These are phyloP conservation scores for Lamprotornis superbus DNA, from an alignment of 2,113 vertebrate species.

Conservation along the genomic window DNA sequence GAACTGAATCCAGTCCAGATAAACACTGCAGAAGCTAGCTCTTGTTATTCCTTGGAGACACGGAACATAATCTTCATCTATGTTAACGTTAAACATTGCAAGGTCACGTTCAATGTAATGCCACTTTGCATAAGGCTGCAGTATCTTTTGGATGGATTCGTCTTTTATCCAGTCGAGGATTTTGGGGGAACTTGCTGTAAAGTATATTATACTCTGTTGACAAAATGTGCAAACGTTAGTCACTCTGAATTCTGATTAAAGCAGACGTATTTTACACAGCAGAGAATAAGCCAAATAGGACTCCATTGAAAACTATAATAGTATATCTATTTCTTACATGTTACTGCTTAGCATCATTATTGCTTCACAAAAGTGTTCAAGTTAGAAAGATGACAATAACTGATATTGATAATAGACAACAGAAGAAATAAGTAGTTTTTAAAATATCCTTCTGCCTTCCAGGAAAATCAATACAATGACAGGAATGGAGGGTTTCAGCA, in stretches of 20 bases:
- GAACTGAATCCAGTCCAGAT: conserved; percentile 96
- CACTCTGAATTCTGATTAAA: not conserved
- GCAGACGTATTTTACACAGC: not conserved
- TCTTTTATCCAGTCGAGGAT: conserved; percentile 89
- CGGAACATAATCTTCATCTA: conserved; percentile 95
- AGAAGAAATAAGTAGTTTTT: not conserved
- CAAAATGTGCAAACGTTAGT: not conserved
- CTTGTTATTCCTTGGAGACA: conserved; percentile 96
- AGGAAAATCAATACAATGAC: not conserved
- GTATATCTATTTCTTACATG: not conserved
- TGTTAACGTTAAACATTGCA: conserved; percentile 91
- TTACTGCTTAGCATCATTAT: not conserved
- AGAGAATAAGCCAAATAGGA: not conserved
- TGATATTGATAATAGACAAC: not conserved
- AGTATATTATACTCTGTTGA: conserved; percentile 94
- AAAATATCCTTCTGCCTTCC: not conserved
- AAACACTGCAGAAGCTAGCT: conserved; percentile 95
- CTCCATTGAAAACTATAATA: not conserved
- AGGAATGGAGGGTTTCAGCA: not conserved
- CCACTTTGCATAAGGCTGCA: conserved; percentile 95
- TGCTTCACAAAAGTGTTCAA: not conserved
- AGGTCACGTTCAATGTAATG: conserved; percentile 96
- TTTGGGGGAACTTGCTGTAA: conserved; percentile 88
- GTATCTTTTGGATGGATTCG: conserved; percentile 79
- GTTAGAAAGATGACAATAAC: not conserved